These are phyloP conservation scores for Cataglyphis hispanica DNA, from an alignment of 1,140 invertebrate species.

Conservation along the genomic window DNA sequence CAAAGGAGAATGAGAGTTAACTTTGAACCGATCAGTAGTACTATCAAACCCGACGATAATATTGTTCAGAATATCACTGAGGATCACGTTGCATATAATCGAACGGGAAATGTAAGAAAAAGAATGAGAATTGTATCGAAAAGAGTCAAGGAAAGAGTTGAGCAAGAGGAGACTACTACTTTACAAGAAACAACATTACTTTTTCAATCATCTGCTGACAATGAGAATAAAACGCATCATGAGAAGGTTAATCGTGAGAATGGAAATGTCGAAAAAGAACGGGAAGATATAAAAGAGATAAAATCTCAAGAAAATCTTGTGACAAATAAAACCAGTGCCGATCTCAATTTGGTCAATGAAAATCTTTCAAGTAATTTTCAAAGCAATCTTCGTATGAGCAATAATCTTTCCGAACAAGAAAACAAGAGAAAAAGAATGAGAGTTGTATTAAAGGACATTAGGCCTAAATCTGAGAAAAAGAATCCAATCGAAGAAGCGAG, in stretches of 20 bases:
- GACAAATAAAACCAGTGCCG: neutral
- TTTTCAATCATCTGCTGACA: neutral
- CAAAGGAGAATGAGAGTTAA: slow-evolving; percentile 20
- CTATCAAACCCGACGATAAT: neutral
- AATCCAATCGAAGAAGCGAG: neutral
- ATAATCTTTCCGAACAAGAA: neutral
- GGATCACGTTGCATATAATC: neutral
- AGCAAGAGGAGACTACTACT: neutral
- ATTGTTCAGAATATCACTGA: neutral
- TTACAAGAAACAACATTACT: neutral
- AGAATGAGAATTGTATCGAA: neutral
- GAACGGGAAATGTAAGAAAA: neutral
- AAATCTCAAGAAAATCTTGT: neutral
- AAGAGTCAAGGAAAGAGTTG: neutral
- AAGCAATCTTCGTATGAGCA: neutral
- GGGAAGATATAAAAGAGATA: neutral
- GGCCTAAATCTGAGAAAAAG: neutral
- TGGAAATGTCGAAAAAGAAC: neutral
- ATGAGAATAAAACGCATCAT: neutral
- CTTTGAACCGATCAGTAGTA: neutral
- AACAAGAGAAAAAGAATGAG: neutral
- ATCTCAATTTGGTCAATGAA: neutral
- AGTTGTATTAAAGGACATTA: neutral
- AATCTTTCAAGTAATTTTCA: neutral
- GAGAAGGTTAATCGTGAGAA: neutral